Conservation (phyloP, 2,797 vertebrate genomes). For the Phylloscopus collybita region DNA sequence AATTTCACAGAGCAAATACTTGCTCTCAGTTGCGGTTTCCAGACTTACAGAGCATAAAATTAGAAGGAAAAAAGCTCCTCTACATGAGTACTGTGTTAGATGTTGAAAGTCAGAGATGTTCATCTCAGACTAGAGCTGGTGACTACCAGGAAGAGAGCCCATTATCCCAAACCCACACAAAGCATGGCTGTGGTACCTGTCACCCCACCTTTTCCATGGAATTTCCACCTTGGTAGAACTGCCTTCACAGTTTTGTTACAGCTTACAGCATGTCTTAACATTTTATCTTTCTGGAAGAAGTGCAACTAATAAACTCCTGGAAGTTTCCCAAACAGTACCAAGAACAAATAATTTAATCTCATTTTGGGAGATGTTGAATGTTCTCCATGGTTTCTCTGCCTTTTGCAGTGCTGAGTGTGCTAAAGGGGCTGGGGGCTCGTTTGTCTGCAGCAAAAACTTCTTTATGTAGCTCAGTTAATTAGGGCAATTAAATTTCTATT, state of each 20-base stretch:
- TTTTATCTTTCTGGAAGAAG: slow-evolving; percentile 64
- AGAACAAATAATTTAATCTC: slow-evolving; percentile 14
- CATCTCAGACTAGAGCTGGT: background rate
- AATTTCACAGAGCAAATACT: background rate
- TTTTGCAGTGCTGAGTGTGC: background rate
- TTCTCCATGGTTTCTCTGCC: background rate
- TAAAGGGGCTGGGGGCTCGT: background rate
- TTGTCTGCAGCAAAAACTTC: background rate
- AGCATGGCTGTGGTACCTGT: background rate
- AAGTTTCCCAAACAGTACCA: slow-evolving; percentile 52
- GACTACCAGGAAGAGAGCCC: background rate
- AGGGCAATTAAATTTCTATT: background rate
- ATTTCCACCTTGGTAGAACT: background rate
- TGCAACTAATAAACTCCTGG: slow-evolving; percentile 39
- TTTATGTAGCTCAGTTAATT: background rate
- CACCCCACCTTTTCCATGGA: background rate
- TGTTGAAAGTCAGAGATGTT: background rate
- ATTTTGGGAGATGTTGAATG: background rate
- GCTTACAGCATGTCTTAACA: slow-evolving; percentile 8
- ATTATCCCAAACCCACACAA: background rate
- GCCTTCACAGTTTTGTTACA: background rate
- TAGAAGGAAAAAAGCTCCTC: background rate
- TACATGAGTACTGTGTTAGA: background rate
- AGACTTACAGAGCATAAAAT: background rate
- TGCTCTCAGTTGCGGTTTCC: background rate